Conservation (phyloP, 1,140 invertebrate species). For the Zaprionus ghesquierei region DNA sequence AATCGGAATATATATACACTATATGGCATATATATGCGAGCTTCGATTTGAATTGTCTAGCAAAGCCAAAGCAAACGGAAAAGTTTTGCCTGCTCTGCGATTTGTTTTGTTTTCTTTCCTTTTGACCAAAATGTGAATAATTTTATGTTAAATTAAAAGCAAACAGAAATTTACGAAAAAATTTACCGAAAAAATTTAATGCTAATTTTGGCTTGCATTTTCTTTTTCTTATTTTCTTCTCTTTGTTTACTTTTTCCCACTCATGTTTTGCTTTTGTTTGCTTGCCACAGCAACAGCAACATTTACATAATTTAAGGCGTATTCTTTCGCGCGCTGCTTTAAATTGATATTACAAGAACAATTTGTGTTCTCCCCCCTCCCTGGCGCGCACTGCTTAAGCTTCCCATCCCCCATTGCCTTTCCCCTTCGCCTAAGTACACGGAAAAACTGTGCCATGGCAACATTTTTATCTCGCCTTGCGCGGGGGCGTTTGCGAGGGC, state of each 20-base stretch:
- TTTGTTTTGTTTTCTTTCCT: neutral
- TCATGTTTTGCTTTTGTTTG: conserved; percentile 11
- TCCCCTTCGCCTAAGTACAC: conserved; percentile 37
- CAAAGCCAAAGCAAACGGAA: neutral
- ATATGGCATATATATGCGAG: neutral
- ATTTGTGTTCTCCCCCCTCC: conserved; percentile 44
- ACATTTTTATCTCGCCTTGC: conserved; percentile 38
- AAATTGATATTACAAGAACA: conserved; percentile 73
- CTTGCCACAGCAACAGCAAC: conserved; percentile 33
- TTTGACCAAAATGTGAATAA: neutral
- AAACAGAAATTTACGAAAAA: conserved; percentile 14
- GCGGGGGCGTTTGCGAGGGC: conserved; percentile 24
- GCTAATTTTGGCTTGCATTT: conserved; percentile 2
- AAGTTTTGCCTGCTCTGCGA: neutral
- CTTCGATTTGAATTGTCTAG: neutral
- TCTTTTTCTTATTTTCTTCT: neutral
- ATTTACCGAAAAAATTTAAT: conserved; percentile 26
- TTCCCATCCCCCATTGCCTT: neutral
- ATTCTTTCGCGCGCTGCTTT: conserved; percentile 62
- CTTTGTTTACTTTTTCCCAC: neutral
- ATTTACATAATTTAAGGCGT: conserved; percentile 69
- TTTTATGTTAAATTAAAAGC: conserved; percentile 2
- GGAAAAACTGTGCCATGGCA: conserved; percentile 67
- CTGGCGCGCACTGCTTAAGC: neutral
- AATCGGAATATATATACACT: neutral